Conservation (phyloP, 64 coral and sea anemone species). For the Montipora capricornis region DNA sequence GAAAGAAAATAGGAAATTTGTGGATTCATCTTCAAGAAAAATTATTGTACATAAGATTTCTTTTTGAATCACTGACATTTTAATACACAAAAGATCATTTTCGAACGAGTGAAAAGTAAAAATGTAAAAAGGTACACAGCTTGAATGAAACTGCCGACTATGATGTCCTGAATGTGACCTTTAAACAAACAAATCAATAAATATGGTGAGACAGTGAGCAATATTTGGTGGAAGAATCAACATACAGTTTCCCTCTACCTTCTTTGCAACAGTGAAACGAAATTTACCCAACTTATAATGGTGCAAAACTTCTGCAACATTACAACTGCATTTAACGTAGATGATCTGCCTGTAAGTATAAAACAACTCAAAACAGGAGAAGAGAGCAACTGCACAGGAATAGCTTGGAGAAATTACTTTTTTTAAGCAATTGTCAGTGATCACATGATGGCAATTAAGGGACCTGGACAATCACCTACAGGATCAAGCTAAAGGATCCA, state of each 20-base stretch:
- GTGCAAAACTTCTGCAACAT: not conserved
- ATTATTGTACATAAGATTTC: too few relatives aligned
- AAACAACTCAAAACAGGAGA: not conserved
- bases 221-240: not conserved
- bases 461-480: not conserved
- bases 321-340: not conserved
- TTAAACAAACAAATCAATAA: not conserved
- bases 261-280: not conserved
- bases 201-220: not conserved
- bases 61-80: too few relatives aligned
- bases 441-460: not conserved
- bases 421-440: not conserved
- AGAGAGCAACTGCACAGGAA: not conserved
- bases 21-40: too few relatives aligned
- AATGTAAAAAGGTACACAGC: not conserved
- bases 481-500: not conserved
- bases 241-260: not conserved
- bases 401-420: not conserved
- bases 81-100: too few relatives aligned
- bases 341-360: not conserved
- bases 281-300: not conserved
- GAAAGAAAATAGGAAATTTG: too few relatives aligned
- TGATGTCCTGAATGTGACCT: not conserved
- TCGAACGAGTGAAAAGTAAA: not conserved
- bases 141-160: not conserved